Evolutionary conservation across 2,888 invertebrate species (phyloP).

Genomic region (Stenotaenia linearis): DNA sequence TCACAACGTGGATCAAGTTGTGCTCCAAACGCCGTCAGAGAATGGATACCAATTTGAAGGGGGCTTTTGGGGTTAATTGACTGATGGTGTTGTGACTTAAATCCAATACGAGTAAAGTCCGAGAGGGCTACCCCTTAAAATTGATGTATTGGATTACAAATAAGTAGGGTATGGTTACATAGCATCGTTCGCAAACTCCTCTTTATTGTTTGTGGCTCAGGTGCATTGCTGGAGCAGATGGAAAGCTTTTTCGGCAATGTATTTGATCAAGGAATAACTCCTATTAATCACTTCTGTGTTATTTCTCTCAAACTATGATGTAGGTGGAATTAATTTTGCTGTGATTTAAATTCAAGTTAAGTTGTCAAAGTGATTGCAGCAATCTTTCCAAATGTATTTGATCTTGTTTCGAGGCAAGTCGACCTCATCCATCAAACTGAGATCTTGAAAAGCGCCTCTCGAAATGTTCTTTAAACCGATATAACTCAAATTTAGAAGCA

Average conservation of each 20-base stretch:
- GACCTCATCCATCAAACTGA: slow-evolving; percentile 78
- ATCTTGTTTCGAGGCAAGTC: slow-evolving; percentile 75
- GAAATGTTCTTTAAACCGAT: slow-evolving; percentile 53
- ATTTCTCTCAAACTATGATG: too few relatives aligned
- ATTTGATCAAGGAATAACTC: too few relatives aligned
- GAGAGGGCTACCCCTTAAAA: too few relatives aligned
- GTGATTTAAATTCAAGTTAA: too few relatives aligned
- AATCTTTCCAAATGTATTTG: slow-evolving; percentile 58
- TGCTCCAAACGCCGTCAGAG: slow-evolving; percentile 39
- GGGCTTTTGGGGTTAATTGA: slow-evolving; percentile 44
- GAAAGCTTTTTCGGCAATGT: too few relatives aligned
- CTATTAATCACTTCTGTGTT: too few relatives aligned
- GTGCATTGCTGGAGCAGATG: too few relatives aligned
- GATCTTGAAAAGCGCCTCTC: slow-evolving; percentile 38
- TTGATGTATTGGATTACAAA: too few relatives aligned
- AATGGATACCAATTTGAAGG: neutral
- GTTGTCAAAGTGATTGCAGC: slow-evolving; percentile 78
- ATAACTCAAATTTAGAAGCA: slow-evolving; percentile 72
- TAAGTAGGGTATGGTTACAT: too few relatives aligned
- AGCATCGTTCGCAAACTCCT: too few relatives aligned
- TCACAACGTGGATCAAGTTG: slow-evolving; percentile 42
- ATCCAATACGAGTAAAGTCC: too few relatives aligned
- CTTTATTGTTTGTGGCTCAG: too few relatives aligned
- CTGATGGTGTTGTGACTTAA: slow-evolving; percentile 70
- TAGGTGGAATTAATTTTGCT: slow-evolving; percentile 67